Base-by-base conservation (phyloP, 1,140 invertebrate genomes). In the Doryteuthis pealeii region DNA sequence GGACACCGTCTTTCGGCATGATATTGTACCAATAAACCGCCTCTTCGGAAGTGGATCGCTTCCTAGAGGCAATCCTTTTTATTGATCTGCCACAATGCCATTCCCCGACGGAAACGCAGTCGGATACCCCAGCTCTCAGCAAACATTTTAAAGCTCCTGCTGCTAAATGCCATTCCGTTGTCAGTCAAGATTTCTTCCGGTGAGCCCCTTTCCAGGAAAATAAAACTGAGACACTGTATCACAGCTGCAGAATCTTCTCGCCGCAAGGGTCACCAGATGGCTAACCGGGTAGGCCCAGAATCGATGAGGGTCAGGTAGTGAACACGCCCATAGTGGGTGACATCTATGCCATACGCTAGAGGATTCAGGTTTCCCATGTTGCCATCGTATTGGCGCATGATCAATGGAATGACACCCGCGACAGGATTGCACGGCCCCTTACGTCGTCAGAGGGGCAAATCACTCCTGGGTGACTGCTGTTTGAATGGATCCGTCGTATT, bases 11-110 rank as follows among this genome's bases (percentile, higher is more conserved):
- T 62, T 15, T 62, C 58, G 58, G 15, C 28, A 15, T 62, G 6
- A 62, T 15, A 62, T 62, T 62, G 15, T 62, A 62, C 10, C 58
- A 62, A 62, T 62, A 62, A n/a, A 62, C 58, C 15, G 58, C 58
- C 15, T 62, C 58, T 26, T n/a, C 22, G 6, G 28, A 3, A 62
- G 58, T 30, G 28, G 4, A 40, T 40, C 28, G 58, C 15, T 62
- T 62, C 15, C 58, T 15, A 30, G 28, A n/a, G 2, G 28, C 22
- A 3, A 62, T 6, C 28, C 28, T 3, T 62, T 30, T 62, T 62
- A 30, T 26, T 62, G 28, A n/a, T 62, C 58, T 62, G 58, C 58
- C 4, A 62, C 58, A 26, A 62, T 62, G 22, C 58, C 4, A 62
- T 62, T 62, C 3, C 4, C 4, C 28, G 15, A 4, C 58, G 58